phyloP scores from a whole-genome alignment of 2,797 vertebrate species.

The Muscicapa comitata region DNA sequence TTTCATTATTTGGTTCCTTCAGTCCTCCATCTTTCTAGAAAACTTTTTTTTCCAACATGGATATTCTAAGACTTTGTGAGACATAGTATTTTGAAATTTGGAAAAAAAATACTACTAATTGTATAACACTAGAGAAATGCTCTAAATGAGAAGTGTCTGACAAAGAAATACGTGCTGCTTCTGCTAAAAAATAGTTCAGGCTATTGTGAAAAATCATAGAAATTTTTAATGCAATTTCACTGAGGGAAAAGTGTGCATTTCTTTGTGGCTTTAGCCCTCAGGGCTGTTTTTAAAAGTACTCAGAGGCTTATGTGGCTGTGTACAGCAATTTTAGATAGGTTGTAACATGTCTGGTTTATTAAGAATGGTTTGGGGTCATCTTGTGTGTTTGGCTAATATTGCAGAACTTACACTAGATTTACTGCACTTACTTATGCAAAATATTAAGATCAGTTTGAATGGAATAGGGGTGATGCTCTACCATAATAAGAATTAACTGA shows the following conservation, averaged over 20 bases:
- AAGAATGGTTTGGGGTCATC: not conserved
- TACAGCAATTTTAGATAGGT: not conserved
- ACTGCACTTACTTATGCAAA: not conserved
- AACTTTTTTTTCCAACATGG: not conserved
- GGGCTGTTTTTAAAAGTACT: not conserved
- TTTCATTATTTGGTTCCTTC: not conserved
- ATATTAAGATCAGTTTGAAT: not conserved
- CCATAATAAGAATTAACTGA: conserved; percentile 49
- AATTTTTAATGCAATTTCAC: not conserved
- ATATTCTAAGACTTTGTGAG: not conserved
- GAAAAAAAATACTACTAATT: not conserved
- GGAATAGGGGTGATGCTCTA: not conserved
- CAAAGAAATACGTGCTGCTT: not conserved
- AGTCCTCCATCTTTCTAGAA: not conserved
- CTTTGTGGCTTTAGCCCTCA: not conserved
- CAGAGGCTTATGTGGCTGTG: not conserved
- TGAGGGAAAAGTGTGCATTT: not conserved
- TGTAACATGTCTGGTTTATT: not conserved
- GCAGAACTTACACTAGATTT: not conserved
- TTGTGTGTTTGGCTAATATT: not conserved
- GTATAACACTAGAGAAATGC: not conserved
- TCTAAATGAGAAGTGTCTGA: not conserved
- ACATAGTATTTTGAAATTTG: not conserved
- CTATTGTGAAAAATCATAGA: not conserved
- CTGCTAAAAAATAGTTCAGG: not conserved